phyloP scores from a whole-genome alignment of 2,113 vertebrate species.

The Mormoops blainvillei region DNA sequence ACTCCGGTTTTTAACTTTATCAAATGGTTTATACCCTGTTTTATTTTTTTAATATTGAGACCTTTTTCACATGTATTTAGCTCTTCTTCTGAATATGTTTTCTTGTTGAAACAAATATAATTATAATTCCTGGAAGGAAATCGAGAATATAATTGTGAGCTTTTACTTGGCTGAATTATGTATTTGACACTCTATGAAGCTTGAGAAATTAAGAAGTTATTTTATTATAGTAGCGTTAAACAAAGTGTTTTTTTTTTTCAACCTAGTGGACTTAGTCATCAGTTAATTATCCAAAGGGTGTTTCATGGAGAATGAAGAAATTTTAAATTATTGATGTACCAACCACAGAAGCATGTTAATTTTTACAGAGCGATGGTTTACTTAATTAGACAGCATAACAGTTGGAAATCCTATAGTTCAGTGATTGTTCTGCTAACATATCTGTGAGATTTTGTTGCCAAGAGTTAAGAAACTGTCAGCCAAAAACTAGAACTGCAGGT shows the following conservation, averaged over 20 bases:
- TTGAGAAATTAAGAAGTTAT: not conserved
- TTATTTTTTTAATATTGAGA: not conserved
- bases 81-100: not conserved
- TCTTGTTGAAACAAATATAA: not conserved
- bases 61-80: not conserved
- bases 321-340: constrained; percentile 33
- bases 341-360: not conserved
- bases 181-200: not conserved
- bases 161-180: not conserved
- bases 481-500: not conserved
- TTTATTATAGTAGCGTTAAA: not conserved
- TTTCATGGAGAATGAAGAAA: not conserved
- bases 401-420: not conserved
- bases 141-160: not conserved
- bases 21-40: not conserved
- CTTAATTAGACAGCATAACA: constrained; percentile 9
- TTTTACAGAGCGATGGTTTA: not conserved
- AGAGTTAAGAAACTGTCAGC: not conserved
- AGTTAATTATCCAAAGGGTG: constrained; percentile 31
- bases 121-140: not conserved
- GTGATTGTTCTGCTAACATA: not conserved
- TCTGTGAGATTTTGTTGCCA: not conserved
- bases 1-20: not conserved
- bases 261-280: not conserved
- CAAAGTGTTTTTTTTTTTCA: not conserved